A percentile compares a stretch with the other conserved stretches of the same genome.
phyloP scores from a whole-genome alignment of 1,140 invertebrate species.

The Acyrthosiphon pisum region DNA sequence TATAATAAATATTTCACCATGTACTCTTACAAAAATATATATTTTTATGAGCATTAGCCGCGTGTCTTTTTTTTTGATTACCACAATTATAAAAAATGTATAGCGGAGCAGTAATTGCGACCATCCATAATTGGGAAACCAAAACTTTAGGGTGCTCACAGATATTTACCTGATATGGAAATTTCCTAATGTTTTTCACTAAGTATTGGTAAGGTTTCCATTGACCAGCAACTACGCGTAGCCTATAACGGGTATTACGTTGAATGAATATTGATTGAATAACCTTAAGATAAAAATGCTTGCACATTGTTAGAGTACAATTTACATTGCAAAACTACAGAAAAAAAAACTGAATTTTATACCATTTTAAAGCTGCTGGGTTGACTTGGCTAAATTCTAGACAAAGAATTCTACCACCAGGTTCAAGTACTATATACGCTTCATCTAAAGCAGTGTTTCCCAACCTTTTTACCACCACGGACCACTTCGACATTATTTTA shows the following conservation, averaged over 20 bases:
- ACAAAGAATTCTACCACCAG: constrained; percentile 94
- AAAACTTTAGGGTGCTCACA: too few relatives aligned
- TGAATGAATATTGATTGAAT: constrained; percentile 97
- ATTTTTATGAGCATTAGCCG: constrained; percentile 53
- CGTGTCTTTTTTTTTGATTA: constrained; percentile 34
- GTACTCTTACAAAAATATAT: constrained; percentile 38
- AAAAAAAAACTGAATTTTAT: constrained; percentile 59
- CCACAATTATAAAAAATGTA: constrained; percentile 41
- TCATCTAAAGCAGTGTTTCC: constrained; percentile 89
- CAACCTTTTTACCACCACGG: too few relatives aligned
- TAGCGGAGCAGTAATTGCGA: too few relatives aligned
- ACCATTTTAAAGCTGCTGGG: constrained; percentile 80
- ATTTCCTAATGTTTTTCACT: constrained; percentile 96
- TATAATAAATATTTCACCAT: constrained; percentile 36
- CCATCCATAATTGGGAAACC: too few relatives aligned
- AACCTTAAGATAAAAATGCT: constrained; percentile 67
- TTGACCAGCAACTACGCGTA: constrained; percentile 91
- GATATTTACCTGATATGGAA: constrained; percentile 83
- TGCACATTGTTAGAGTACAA: background rate
- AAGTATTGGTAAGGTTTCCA: constrained; percentile 98
- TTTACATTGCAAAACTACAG: background rate
- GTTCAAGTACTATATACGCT: constrained; percentile 91
- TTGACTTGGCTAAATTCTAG: constrained; percentile 93
- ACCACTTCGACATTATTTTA: too few relatives aligned
- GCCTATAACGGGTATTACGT: constrained; percentile 96